Conservation (phyloP, 2,888 invertebrate species). For the Acrobasis suavella region DNA sequence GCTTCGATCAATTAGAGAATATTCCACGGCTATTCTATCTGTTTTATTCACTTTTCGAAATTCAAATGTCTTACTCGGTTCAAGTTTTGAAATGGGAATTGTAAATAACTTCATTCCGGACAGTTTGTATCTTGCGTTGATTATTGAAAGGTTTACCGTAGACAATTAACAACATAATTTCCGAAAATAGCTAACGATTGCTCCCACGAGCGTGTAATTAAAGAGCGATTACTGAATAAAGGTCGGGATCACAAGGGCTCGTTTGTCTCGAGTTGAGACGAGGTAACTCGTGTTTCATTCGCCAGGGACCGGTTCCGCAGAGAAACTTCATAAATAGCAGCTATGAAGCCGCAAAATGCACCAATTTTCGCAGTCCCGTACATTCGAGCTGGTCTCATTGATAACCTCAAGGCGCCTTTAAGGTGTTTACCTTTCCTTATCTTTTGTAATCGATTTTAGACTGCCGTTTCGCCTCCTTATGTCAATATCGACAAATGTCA, state of each 20-base stretch:
- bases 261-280: slow-evolving; percentile 20
- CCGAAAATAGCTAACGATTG: slow-evolving; percentile 31
- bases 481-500: slow-evolving; percentile 76
- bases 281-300: slow-evolving; percentile 4
- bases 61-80: background rate
- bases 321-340: slow-evolving; percentile 14
- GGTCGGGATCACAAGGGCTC: slow-evolving; percentile 29
- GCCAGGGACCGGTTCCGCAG: slow-evolving; percentile 1
- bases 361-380: slow-evolving; percentile 61
- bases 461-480: slow-evolving; percentile 79
- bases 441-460: slow-evolving; percentile 74
- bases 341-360: slow-evolving; percentile 18
- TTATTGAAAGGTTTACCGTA: slow-evolving; percentile 29
- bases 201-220: slow-evolving; percentile 38
- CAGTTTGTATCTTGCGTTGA: slow-evolving; percentile 12
- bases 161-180: slow-evolving; percentile 20
- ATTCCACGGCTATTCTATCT: background rate
- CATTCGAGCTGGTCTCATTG: slow-evolving; percentile 52
- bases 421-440: slow-evolving; percentile 72
- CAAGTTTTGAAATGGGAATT: background rate
- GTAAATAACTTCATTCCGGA: background rate
- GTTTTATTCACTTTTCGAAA: slow-evolving; percentile 4
- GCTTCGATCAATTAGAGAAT: slow-evolving; percentile 30
- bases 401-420: slow-evolving; percentile 70
- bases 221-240: slow-evolving; percentile 41